Percentiles rank a stretch among this genome's conserved stretches.
Conservation (phyloP, 2,113 vertebrate species). For the Mirza zaza region DNA sequence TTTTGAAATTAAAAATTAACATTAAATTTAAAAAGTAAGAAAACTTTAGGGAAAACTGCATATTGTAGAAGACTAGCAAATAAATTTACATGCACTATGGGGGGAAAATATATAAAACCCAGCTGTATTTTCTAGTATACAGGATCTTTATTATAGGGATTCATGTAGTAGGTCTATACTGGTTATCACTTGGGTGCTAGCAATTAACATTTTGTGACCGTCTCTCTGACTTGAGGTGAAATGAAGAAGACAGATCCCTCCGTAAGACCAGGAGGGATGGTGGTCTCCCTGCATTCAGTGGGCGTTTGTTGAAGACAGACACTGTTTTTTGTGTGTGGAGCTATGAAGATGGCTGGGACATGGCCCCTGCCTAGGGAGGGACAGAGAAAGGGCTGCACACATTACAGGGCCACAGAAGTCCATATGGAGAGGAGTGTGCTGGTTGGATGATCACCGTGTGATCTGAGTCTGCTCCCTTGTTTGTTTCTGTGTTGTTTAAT, state of each 20-base stretch:
- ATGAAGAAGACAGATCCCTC: neutral
- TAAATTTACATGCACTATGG: fast-evolving
- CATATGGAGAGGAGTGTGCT: neutral
- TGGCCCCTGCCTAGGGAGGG: no score
- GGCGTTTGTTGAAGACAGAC: neutral
- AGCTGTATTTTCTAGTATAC: neutral
- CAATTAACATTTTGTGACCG: no score
- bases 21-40: neutral
- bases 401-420: neutral
- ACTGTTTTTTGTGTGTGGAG: neutral
- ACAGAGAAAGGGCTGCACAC: fast-evolving
- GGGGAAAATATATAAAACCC: neutral
- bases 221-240: neutral
- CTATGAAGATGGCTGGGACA: neutral
- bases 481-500: neutral
- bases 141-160: neutral
- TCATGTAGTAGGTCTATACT: fast-evolving
- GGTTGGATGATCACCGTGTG: neutral
- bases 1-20: no score
- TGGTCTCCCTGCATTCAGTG: neutral
- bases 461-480: neutral
- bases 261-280: no score
- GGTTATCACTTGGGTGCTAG: neutral
- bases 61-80: neutral
- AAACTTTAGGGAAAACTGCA: neutral